A percentile compares a stretch with the other conserved stretches of the same genome.
These are phyloP conservation scores for Epinephelus cyanopodus DNA, from an alignment of 2,113 vertebrate species.

Conservation along the genomic window DNA sequence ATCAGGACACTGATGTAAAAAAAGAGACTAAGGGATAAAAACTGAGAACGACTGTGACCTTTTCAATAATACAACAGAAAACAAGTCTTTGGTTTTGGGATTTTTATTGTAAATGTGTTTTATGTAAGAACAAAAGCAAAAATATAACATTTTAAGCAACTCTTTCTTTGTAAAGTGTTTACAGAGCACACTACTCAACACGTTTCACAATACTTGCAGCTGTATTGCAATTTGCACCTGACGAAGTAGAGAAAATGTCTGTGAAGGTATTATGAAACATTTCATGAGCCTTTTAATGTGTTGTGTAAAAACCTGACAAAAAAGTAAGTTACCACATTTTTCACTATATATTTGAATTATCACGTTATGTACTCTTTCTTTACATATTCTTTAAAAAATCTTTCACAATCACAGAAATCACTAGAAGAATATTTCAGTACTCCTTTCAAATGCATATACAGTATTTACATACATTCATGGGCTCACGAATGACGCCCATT, in stretches of 20 bases:
- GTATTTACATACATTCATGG: slow-evolving; percentile 97
- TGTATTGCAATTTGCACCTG: slow-evolving; percentile 25
- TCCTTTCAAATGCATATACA: slow-evolving; percentile 86
- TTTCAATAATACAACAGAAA: neutral
- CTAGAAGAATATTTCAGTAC: slow-evolving; percentile 88
- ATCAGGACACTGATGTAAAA: neutral
- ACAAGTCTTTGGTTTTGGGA: slow-evolving; percentile 58
- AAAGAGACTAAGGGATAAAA: neutral
- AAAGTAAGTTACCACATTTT: slow-evolving; percentile 32
- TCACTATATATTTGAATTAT: slow-evolving; percentile 80
- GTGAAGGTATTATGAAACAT: slow-evolving; percentile 22
- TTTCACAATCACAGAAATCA: slow-evolving; percentile 84
- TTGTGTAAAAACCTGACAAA: slow-evolving; percentile 54
- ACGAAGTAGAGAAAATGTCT: slow-evolving; percentile 4
- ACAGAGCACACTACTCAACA: slow-evolving; percentile 51
- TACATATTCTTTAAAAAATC: slow-evolving; percentile 77
- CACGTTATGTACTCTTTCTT: slow-evolving; percentile 81
- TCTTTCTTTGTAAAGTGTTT: slow-evolving; percentile 49
- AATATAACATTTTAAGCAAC: slow-evolving; percentile 71
- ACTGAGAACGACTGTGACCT: neutral
- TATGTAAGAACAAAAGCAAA: slow-evolving; percentile 89
- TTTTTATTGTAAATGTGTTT: slow-evolving; percentile 99
- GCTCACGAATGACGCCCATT: slow-evolving; percentile 85
- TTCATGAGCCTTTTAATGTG: slow-evolving; percentile 27
- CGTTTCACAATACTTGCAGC: slow-evolving; percentile 13